A percentile compares a stretch with the other conserved stretches of the same genome.
phyloP scores from a whole-genome alignment of 2,797 vertebrate genomes.

The Orestias chungarensis region DNA sequence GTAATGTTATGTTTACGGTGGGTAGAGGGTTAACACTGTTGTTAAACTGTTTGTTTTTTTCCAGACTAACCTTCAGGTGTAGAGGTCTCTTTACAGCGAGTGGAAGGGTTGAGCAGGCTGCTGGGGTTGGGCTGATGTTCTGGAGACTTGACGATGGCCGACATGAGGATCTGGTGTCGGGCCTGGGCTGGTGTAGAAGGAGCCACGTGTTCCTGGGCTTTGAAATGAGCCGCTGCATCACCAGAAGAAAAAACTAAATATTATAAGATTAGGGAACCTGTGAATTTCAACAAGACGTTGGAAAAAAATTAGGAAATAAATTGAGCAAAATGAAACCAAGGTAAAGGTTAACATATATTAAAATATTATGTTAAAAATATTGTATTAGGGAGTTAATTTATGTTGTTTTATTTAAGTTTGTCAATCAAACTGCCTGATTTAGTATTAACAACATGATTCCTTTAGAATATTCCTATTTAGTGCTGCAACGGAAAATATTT shows the following conservation, averaged over 20 bases:
- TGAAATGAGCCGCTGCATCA: slow-evolving; percentile 91
- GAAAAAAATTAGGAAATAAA: not conserved
- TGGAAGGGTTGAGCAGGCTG: slow-evolving; percentile 91
- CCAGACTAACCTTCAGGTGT: slow-evolving; percentile 90
- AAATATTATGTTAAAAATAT: not conserved
- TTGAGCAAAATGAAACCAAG: not conserved
- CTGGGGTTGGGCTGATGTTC: slow-evolving; percentile 97
- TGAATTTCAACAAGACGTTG: too few species aligned
- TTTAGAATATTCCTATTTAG: not conserved
- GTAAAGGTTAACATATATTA: not conserved
- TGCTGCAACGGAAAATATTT: not conserved
- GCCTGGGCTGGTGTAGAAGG: slow-evolving; percentile 92
- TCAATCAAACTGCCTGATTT: not conserved
- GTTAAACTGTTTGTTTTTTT: not conserved
- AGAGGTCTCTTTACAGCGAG: slow-evolving; percentile 92
- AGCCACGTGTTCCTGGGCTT: slow-evolving; percentile 90
- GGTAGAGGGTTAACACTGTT: not conserved
- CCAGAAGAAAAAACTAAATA: slow-evolving; percentile 22
- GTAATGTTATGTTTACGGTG: slow-evolving; percentile 8
- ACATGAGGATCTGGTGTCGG: slow-evolving; percentile 98
- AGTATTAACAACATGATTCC: not conserved
- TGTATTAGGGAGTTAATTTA: not conserved
- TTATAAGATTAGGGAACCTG: slow-evolving; percentile 11
- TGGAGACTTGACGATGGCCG: slow-evolving; percentile 95
- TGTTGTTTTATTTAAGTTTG: not conserved